Conservation (phyloP, 2,888 invertebrate species). For the Caenorhabditis japonica region DNA sequence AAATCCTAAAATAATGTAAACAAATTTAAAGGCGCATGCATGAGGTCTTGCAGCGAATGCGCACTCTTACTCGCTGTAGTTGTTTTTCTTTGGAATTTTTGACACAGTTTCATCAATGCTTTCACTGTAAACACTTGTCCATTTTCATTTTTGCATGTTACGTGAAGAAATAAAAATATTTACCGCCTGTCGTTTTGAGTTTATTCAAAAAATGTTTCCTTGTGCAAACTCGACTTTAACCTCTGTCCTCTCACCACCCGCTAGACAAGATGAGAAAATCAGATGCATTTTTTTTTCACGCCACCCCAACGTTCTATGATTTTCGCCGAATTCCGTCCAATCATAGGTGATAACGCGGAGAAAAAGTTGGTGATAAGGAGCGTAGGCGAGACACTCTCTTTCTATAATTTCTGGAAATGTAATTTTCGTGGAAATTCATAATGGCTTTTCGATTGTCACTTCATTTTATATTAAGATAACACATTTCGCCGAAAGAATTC, state of each 20-base stretch:
- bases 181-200: no score
- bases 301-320: slow-evolving; percentile 38
- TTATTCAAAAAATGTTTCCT: no score
- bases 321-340: slow-evolving; percentile 7
- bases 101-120: no score
- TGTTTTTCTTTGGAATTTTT: no score
- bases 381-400: slow-evolving; percentile 29
- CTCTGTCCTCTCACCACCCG: slow-evolving; percentile 30
- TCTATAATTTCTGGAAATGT: slow-evolving; percentile 42
- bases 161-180: no score
- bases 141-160: no score
- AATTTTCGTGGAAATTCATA: slow-evolving; percentile 39
- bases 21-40: no score
- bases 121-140: no score
- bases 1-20: no score
- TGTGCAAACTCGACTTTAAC: slow-evolving; percentile 33
- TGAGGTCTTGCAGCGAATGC: no score
- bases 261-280: slow-evolving; percentile 27
- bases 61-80: no score
- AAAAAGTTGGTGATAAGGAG: slow-evolving; percentile 33
- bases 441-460: slow-evolving; percentile 21
- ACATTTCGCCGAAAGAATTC: slow-evolving; percentile 33
- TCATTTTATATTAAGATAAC: slow-evolving; percentile 12
- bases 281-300: slow-evolving; percentile 25
- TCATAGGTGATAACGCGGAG: slow-evolving; percentile 11